Evolutionary conservation across 2,797 vertebrate species (phyloP), one percentile per base, ranked within the genome.

Genomic region (Neopelma chrysocephalum): DNA sequence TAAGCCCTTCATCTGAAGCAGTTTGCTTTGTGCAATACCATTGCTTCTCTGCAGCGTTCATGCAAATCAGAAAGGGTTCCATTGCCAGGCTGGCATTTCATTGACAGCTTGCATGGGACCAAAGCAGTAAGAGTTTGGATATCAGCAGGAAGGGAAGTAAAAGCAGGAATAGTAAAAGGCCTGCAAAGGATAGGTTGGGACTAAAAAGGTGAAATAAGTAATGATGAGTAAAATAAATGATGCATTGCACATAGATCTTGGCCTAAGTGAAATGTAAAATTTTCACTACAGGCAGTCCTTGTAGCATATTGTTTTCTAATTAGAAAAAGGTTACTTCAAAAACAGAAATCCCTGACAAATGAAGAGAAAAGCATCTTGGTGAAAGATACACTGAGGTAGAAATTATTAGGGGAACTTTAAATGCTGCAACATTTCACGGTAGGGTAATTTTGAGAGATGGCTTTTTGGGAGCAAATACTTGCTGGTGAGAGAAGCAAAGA

Each of bases 331-430:
- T 90, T 84, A 36, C 25, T 89, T 90, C 73, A 76, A 76, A 90
- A 90, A 11, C 27, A 71, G 58, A 70, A 79, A 50, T 79, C 72
- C 23, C 38, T 82, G 47, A 79, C 27, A 78, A 95, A 94, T 64
- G 47, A 84, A 88, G 61, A 66, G 43, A 73, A 69, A 94, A 72
- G 19, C 78, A 61, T 40, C 75, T 71, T 92, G 66, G 62, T 92
- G 77, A 92, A 92, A 96, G 95, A 89, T 23, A 6, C 43, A 68
- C 89, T 58, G 62, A 53, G 75, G 77, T 61, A 82, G 89, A 93
- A 90, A 87, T 70, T 58, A 80, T 77, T 51, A 23, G 40, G 43
- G 42, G 29, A 86, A 10, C 19, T 94, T 95, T 68, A 47, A 78
- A 5, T 34, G 51, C 87, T 70, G 56, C 92, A 92, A 5, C 58